Conservation (phyloP, 1,140 invertebrate species). For the Dreissena polymorpha region DNA sequence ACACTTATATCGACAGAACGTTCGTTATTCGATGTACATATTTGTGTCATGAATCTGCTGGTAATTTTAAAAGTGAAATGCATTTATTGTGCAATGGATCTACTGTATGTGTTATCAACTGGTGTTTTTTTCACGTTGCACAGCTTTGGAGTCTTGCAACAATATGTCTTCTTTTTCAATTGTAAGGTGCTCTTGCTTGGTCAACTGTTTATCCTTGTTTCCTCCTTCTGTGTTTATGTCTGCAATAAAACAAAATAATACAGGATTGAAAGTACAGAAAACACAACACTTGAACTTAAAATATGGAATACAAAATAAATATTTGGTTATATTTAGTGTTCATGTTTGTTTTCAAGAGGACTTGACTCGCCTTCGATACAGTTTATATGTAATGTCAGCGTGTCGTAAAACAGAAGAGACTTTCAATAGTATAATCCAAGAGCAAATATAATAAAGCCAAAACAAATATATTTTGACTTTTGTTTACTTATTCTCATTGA, state of each 20-base stretch:
- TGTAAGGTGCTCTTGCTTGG: neutral
- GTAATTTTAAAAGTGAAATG: neutral
- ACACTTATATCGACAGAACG: neutral
- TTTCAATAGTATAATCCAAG: slow-evolving; percentile 21
- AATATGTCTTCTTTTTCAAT: slow-evolving; percentile 24
- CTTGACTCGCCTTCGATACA: slow-evolving; percentile 13
- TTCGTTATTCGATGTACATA: neutral
- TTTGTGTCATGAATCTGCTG: neutral
- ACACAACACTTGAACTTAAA: slow-evolving; percentile 24
- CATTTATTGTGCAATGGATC: neutral
- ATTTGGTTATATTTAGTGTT: slow-evolving; percentile 6
- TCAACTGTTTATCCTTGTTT: neutral
- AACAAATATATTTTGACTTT: slow-evolving; percentile 13
- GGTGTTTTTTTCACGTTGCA: neutral
- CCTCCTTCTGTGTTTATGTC: slow-evolving; percentile 18
- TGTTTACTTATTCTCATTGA: slow-evolving; percentile 15
- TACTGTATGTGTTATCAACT: neutral
- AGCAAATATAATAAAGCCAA: slow-evolving; percentile 16
- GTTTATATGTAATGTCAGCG: slow-evolving; percentile 2
- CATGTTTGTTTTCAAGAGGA: slow-evolving; percentile 28
- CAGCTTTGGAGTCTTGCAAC: slow-evolving; percentile 10
- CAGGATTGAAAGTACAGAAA: slow-evolving; percentile 26
- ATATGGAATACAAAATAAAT: slow-evolving; percentile 30
- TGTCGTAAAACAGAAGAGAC: slow-evolving; percentile 33
- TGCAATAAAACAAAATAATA: slow-evolving; percentile 48